Base-by-base conservation (phyloP, 2,113 vertebrate genomes). In the Chroicocephalus ridibundus region DNA sequence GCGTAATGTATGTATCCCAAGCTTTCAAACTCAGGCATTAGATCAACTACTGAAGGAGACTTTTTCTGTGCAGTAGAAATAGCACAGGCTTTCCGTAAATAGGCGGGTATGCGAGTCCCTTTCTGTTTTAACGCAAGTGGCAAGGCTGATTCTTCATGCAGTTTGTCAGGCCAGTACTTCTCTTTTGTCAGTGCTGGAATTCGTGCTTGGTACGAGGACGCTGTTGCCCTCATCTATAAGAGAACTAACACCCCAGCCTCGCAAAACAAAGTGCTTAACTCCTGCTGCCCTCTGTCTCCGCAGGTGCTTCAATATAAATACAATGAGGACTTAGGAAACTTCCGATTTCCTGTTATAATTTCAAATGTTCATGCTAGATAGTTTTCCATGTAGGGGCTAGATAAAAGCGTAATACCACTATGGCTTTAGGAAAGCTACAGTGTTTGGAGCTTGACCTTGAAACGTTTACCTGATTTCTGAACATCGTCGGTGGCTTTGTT, bases 401-500 rank as follows among this genome's bases (percentile, higher is more conserved):
- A 94, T 85, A 49, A 54, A 97, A 93, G 34, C 69, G 83, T 95
- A 89, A 94, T 76, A 65, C 29, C 66, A 87, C 86, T 94, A 93
- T 0, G 36, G 81, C 91, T 95, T 94, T 93, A 97, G 89, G 86
- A 95, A 89, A 97, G 86, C 93, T 91, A 24, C 91, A 77, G 91
- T 93, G 91, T 97, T 96, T 96, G 93, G 89, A 94, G 94, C 86
- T 94, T 94, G 88, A 95, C 69, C 80, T 92, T 91, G 81, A 96
- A 94, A 82, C 74, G 94, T 93, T 86, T 61, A 93, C 76, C 74
- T 58, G 81, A 95, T 86, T 96, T 92, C 86, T 76, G 70, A 92
- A 75, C 86, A 85, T 93, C 91, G 54, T 89, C 7, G 8, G 81
- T 96, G 95, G 96, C 93, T 96, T 96, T 88, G 86, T 97, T 95